Evolutionary conservation across 2,888 invertebrate species (phyloP).

Genomic region (Rhogogaster chlorosoma): DNA sequence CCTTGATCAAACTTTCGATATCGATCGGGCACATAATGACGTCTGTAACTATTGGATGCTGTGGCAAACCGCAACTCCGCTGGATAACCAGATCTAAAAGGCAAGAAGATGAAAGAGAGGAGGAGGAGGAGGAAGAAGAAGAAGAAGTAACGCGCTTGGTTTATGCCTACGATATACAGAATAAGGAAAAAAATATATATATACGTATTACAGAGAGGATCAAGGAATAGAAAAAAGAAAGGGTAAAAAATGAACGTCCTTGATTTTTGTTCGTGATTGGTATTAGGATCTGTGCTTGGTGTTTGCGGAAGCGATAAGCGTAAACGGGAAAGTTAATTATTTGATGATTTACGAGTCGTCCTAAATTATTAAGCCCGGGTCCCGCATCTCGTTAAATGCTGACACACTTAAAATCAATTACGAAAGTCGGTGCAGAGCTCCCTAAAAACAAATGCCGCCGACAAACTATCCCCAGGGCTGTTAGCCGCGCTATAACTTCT

Average conservation of each 20-base stretch:
- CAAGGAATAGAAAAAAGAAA: neutral
- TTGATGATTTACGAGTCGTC: slow-evolving; percentile 43
- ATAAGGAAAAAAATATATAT: neutral
- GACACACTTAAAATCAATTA: slow-evolving; percentile 51
- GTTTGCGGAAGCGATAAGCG: slow-evolving; percentile 44
- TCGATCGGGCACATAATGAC: slow-evolving; percentile 68
- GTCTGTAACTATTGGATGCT: slow-evolving; percentile 72
- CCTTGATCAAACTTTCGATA: slow-evolving; percentile 67
- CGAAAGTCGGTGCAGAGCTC: slow-evolving; percentile 40
- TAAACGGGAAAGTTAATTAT: slow-evolving; percentile 40
- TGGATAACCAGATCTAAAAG: slow-evolving; percentile 25
- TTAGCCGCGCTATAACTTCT: slow-evolving; percentile 38
- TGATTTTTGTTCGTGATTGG: neutral
- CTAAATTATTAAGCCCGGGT: slow-evolving; percentile 27
- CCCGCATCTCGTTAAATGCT: slow-evolving; percentile 47
- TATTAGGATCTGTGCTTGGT: neutral
- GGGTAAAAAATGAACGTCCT: neutral
- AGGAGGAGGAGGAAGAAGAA: no score
- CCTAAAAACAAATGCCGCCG: slow-evolving; percentile 45
- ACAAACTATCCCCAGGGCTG: slow-evolving; percentile 38
- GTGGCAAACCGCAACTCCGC: slow-evolving; percentile 71
- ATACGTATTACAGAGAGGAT: neutral
- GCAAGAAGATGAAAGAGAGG: no score
- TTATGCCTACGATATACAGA: neutral
- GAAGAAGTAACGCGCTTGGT: neutral